Conservation (phyloP, 2,113 vertebrate genomes). For the Hydrochoerus hydrochaeris region DNA sequence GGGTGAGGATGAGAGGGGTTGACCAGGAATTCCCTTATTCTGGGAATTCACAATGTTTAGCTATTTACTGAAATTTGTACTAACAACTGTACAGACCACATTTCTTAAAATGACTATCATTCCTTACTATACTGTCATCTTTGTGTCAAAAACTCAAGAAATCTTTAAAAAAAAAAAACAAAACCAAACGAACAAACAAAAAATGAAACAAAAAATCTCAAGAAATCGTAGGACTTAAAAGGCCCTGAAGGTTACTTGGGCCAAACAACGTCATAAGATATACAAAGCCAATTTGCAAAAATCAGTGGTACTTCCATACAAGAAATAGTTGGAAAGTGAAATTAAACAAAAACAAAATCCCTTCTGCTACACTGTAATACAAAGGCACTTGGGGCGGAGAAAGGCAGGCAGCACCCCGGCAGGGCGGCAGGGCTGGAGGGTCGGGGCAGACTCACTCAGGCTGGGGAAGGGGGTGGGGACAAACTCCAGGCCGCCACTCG, state of each 20-base stretch:
- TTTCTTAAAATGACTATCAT: not conserved
- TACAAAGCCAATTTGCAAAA: not conserved
- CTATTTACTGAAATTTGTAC: not conserved
- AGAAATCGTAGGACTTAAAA: not conserved
- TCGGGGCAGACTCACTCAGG: not conserved
- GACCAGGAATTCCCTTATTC: not conserved
- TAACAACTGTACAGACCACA: rapidly evolving
- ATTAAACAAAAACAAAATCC: not conserved
- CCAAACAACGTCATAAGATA: not conserved
- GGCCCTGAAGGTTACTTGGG: not conserved
- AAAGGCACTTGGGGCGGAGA: rapidly evolving
- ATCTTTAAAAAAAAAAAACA: not conserved
- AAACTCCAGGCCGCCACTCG: rapidly evolving
- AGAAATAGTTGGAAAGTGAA: not conserved
- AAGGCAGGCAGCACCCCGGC: rapidly evolving
- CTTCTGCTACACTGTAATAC: not conserved
- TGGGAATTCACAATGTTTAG: not conserved
- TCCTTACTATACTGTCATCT: rapidly evolving
- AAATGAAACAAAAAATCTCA: not conserved
- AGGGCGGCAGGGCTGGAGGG: not conserved
- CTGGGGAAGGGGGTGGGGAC: not conserved
- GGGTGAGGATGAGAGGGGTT: rapidly evolving
- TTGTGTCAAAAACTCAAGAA: not conserved
- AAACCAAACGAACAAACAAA: no score
- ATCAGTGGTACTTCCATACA: not conserved